Conservation (phyloP, 2,113 vertebrate genomes). For the Grallaria varia region DNA sequence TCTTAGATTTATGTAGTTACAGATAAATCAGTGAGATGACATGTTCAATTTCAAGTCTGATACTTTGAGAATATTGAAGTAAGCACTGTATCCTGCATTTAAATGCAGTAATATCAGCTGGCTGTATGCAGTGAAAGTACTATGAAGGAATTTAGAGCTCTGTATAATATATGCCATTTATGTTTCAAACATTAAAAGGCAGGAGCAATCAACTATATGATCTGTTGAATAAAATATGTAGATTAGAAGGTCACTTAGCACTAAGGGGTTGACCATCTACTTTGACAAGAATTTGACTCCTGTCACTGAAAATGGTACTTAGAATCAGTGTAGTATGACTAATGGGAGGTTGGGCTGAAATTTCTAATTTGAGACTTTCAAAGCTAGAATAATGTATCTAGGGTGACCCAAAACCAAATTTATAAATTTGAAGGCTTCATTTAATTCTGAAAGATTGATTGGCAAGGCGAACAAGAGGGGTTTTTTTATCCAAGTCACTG, state of each 20-base stretch:
- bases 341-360: conserved; percentile 61
- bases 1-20: conserved; percentile 11
- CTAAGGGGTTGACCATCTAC: conserved; percentile 69
- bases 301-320: conserved; percentile 77
- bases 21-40: conserved; percentile 54
- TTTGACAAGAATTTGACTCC: conserved; percentile 75
- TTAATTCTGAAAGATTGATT: conserved; percentile 31
- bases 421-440: conserved; percentile 38
- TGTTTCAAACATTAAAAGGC: conserved; percentile 68
- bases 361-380: conserved; percentile 66
- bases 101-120: conserved; percentile 39
- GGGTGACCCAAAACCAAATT: conserved; percentile 31
- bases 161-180: conserved; percentile 67
- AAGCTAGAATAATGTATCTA: conserved; percentile 44
- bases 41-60: conserved; percentile 53
- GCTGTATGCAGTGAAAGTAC: conserved; percentile 25
- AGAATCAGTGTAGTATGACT: conserved; percentile 67
- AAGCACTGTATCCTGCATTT: conserved; percentile 50
- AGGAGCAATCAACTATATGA: conserved; percentile 68
- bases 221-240: conserved; percentile 76
- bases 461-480: background rate
- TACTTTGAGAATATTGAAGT: conserved; percentile 58
- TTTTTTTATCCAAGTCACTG: background rate
- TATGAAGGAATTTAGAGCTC: conserved; percentile 55
- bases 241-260: conserved; percentile 76